Base-by-base conservation (phyloP, 2,113 vertebrate species). In the Cyphomyrus discorhynchus region DNA sequence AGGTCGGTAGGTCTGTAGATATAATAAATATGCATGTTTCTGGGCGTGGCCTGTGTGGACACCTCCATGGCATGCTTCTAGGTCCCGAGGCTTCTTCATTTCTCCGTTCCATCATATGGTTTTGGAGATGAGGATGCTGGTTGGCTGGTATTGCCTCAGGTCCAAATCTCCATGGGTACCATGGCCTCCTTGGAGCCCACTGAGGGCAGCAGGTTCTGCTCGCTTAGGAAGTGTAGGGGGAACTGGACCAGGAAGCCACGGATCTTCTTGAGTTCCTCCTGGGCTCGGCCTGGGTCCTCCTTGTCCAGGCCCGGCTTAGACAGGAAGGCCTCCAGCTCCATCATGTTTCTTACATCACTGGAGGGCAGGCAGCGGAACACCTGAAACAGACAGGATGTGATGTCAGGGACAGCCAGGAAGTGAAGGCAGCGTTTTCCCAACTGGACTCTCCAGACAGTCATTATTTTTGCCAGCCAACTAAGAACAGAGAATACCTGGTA, bases 81-180 rank as follows among this genome's bases (percentile, higher is more conserved):
- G 46, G 24, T 47, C 47, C 47, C 31, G 70, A 19, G 70, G 35
- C 15, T 1, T 39, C 74, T 42, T 80, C 74, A 80, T 42, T 7
- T 19, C 8, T 19, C n/a, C 2, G 0, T 19, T 39, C 74, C 17
- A 42, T 80, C 74, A 80, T 8, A 42, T 80, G 5, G 15, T 42
- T 80, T 80, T 42, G 74, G 13, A 80, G 15, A 80, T 17, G 1
- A 84, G 21, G 82, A 84, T 47, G 7, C 15, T 0, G 10, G 24
- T 35, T 24, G n/a, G 39, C 42, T 74, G 8, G 56, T 35, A 8
- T 47, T 82, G 86, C 83, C 93, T 97, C 97, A 99, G 92, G 98
- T 99, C 98, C 98, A 99, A 83, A 98, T 96, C 92, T 99, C 98
- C 96, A 97, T 98, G 91, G 98, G 98, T 74, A 99, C 97, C 91